Conservation (phyloP, 2,888 invertebrate genomes). For the Metacarcinus magister region DNA sequence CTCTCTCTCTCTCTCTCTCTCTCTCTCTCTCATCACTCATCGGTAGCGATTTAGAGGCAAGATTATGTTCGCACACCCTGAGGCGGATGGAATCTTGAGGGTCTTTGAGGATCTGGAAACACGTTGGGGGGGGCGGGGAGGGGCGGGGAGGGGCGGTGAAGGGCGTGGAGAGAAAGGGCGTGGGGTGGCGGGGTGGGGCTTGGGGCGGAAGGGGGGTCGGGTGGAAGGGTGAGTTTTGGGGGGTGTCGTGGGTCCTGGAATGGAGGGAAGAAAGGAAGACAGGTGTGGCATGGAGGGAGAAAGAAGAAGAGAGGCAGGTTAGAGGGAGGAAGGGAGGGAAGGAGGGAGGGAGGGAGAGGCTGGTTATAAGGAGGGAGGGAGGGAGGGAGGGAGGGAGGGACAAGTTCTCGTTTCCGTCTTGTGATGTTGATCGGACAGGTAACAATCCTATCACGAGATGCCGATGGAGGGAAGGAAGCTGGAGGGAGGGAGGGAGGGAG, state of each 20-base stretch:
- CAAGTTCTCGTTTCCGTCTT: constrained; percentile 2
- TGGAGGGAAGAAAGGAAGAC: constrained; percentile 6
- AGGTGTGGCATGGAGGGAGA: neutral
- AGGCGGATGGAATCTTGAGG: neutral
- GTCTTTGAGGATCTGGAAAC: neutral
- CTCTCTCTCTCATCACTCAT: too few species aligned
- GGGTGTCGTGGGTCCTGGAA: neutral
- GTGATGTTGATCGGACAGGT: constrained; percentile 58
- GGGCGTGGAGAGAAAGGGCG: neutral
- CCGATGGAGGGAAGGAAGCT: neutral
- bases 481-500: neutral
- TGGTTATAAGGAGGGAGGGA: neutral
- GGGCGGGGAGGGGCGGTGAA: neutral
- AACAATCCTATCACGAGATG: constrained; percentile 61
- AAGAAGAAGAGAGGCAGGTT: neutral
- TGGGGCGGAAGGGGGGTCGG: constrained; percentile 2
- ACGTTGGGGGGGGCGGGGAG: neutral
- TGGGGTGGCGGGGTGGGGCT: neutral
- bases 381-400: neutral
- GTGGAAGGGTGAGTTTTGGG: neutral
- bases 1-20: too few species aligned
- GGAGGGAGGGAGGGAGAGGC: neutral
- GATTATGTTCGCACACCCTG: too few species aligned
- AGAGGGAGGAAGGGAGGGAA: neutral
- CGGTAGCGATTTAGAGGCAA: too few species aligned